Evolutionary conservation across 1,140 invertebrate species (phyloP).

Genomic region (Megalopta genalis): DNA sequence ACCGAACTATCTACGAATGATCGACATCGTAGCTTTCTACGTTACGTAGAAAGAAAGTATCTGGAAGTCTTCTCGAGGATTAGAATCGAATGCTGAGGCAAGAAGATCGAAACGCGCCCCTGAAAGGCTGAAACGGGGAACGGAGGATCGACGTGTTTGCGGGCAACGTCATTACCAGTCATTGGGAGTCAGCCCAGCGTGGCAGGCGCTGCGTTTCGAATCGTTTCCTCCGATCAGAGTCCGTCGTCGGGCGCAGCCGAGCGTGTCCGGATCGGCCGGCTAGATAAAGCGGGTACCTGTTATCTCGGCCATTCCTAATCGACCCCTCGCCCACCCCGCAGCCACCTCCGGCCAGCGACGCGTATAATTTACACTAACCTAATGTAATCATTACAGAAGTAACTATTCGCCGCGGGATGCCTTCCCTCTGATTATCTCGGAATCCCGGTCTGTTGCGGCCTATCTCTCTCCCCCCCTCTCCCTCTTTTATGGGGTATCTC

Average conservation of each 20-base stretch:
- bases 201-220: not conserved
- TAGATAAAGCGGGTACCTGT: conserved; percentile 40
- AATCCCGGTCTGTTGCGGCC: no score
- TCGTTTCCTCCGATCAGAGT: conserved; percentile 22
- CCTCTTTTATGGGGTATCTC: no score
- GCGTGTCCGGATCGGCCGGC: conserved; percentile 18
- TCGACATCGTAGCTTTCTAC: no score
- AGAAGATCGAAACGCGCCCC: no score
- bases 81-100: no score
- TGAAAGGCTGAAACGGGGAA: no score
- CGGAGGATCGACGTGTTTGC: not conserved
- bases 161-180: conserved; percentile 7
- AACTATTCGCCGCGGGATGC: conserved; percentile 38
- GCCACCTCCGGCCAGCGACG: not conserved
- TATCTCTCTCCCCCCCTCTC: not conserved
- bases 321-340: not conserved
- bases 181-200: not conserved
- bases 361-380: conserved; percentile 41
- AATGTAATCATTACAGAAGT: conserved; percentile 44
- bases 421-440: conserved; percentile 19
- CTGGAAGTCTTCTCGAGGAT: no score
- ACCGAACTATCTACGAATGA: no score
- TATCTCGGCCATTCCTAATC: conserved; percentile 38
- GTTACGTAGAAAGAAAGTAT: no score
- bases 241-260: conserved; percentile 14